Evolutionary conservation across 2,888 invertebrate species (phyloP), one percentile per base, ranked within the genome.

Genomic region (Girardia tigrina): DNA sequence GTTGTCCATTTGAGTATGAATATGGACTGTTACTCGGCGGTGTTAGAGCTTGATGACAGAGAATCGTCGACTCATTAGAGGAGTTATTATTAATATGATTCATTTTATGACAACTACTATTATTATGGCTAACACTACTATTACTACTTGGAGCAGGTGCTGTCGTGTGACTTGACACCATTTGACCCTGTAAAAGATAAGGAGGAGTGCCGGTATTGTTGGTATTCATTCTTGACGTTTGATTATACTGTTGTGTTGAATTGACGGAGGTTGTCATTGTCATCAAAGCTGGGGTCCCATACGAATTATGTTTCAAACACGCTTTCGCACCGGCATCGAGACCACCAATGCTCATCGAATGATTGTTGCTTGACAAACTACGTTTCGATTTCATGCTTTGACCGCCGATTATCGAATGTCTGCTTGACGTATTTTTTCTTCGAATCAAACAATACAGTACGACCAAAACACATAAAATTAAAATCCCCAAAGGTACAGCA

Each of bases 21-120:
- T 56, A 56, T 56, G 56, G 56, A 16, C 56, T 56, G n/a, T 56
- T 56, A 23, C 56, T 56, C 6, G 56, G 56, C 4, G 56, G 56
- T n/a, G 56, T 12, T 56, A 56, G n/a, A 56, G 56, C 20, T 56
- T 56, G 56, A 56, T 56, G 56, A 56, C 56, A 56, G n/a, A 56
- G 56, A 56, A 16, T 16, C 4, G 56, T n/a, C n/a, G 56, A 56
- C 23, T 56, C 56, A 56, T 56, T 56, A 20, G 56, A 56, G 23
- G 56, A 56, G 36, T 36, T 36, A n/a, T 56, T 56, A 4, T 4
- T 56, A 56, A 2, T 16, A n/a, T 56, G 4, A 16, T 56, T 56
- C n/a, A 56, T 56, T 56, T 56, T 56, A 56, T 56, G 56, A 12
- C 56, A n/a, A 56, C 56, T 56, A 56, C 56, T 56, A 56, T 56